Conservation (phyloP, 2,113 vertebrate species). For the Anhinga anhinga region DNA sequence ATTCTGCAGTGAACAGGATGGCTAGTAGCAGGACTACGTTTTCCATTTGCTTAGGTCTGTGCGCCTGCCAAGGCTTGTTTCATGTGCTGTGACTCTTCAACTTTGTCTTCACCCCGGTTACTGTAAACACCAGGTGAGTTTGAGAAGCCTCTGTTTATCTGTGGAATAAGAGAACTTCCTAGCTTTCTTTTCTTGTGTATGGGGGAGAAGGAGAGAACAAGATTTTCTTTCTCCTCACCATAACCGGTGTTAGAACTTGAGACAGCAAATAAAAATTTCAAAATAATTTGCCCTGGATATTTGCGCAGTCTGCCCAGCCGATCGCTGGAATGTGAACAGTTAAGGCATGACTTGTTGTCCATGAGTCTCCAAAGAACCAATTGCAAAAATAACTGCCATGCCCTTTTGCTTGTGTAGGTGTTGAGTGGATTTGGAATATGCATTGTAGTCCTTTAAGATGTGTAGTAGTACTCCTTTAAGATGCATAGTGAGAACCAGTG, state of each 20-base stretch:
- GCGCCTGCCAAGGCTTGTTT: not conserved
- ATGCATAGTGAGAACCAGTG: not conserved
- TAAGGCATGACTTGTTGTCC: not conserved
- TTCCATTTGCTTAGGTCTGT: not conserved
- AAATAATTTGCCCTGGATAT: not conserved
- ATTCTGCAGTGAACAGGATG: not conserved
- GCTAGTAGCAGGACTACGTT: not conserved
- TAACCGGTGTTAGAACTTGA: not conserved
- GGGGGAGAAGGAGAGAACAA: not conserved
- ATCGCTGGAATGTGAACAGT: not conserved
- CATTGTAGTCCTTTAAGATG: not conserved
- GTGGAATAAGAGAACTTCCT: not conserved
- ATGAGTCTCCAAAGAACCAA: not conserved
- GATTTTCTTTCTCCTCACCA: not conserved
- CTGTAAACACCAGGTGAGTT: not conserved
- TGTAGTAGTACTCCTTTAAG: not conserved
- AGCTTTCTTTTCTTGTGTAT: not conserved
- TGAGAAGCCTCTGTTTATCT: not conserved
- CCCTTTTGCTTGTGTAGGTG: not conserved
- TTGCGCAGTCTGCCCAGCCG: not conserved
- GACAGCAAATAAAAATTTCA: not conserved
- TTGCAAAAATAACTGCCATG: not conserved
- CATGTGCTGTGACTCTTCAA: not conserved
- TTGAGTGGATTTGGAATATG: not conserved
- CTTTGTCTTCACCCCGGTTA: not conserved